Percentiles rank a stretch among this genome's conserved stretches.
Conservation (phyloP, 2,888 invertebrate species). For the Ectobius pallidus region DNA sequence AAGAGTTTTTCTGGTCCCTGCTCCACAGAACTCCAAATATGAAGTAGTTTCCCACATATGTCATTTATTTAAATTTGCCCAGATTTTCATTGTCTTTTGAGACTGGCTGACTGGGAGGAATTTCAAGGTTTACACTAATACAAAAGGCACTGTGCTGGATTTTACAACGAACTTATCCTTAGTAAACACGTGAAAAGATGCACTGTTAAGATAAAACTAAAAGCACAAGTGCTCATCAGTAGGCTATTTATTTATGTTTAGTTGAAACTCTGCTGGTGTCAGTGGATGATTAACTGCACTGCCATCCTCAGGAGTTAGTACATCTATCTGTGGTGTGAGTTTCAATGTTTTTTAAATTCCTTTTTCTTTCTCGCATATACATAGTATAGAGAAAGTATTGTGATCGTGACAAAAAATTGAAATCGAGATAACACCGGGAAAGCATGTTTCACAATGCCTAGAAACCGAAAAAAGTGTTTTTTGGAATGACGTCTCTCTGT, state of each 20-base stretch:
- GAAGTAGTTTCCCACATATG: neutral
- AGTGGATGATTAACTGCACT: neutral
- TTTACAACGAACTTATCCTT: no score
- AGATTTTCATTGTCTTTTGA: neutral
- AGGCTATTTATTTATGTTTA: neutral
- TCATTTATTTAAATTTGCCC: neutral
- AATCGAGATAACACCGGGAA: no score
- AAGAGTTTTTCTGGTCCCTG: neutral
- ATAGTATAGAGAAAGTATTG: no score
- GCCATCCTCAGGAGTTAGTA: neutral
- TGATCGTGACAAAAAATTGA: no score
- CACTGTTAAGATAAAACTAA: neutral
- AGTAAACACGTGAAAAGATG: neutral
- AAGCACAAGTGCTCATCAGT: no score
- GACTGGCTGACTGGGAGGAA: neutral
- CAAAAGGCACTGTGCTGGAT: neutral
- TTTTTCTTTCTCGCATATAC: no score
- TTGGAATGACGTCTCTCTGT: no score
- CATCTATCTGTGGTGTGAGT: neutral
- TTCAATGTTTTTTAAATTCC: no score
- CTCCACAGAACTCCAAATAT: neutral
- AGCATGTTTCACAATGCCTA: no score
- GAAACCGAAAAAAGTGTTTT: no score
- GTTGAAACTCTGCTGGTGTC: neutral
- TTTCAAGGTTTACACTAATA: neutral